phyloP scores from a whole-genome alignment of 2,888 invertebrate species.

The Oscheius sp. region DNA sequence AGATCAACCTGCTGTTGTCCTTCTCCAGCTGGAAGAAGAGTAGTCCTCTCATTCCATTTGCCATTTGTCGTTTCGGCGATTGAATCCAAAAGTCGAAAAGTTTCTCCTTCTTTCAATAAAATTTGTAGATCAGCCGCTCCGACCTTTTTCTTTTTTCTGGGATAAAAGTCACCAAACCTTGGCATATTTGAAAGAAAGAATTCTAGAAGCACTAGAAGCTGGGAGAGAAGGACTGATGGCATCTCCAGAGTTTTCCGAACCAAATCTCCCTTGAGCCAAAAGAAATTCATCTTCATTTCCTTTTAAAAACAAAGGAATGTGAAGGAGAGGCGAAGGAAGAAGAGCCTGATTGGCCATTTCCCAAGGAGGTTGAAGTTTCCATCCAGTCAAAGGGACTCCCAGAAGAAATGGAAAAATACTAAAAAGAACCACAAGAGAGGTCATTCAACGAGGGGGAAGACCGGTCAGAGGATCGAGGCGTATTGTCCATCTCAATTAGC shows the following conservation, averaged over 20 bases:
- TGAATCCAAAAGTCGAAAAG: constrained; percentile 2
- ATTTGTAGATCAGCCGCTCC: constrained; percentile 17
- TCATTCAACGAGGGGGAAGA: constrained; percentile 11
- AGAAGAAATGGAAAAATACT: too few species aligned
- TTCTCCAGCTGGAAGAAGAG: constrained; percentile 4
- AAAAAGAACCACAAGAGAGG: too few species aligned
- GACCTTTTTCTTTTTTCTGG: too few species aligned
- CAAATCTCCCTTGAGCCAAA: constrained; percentile 24
- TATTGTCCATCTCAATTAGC: constrained; percentile 15
- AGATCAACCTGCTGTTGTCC: constrained; percentile 9
- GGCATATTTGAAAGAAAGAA: constrained; percentile 16
- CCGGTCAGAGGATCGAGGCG: constrained; percentile 15
- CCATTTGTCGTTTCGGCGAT: constrained; percentile 10
- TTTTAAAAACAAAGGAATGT: background rate
- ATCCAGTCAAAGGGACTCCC: constrained; percentile 3
- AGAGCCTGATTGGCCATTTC: constrained; percentile 10
- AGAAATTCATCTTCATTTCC: constrained; percentile 9
- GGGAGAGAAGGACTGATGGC: constrained; percentile 16
- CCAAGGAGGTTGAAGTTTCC: constrained; percentile 20
- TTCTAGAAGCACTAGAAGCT: constrained; percentile 1
- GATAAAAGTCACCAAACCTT: background rate
- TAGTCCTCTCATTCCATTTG: constrained; percentile 19
- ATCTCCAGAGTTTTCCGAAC: constrained; percentile 7
- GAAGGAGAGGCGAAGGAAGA: constrained; percentile 10
- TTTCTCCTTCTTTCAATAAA: constrained; percentile 6